Percentiles rank a stretch among this genome's conserved stretches.
These are phyloP conservation scores for Patella vulgata DNA, from an alignment of 1,140 invertebrate species.

Conservation along the genomic window DNA sequence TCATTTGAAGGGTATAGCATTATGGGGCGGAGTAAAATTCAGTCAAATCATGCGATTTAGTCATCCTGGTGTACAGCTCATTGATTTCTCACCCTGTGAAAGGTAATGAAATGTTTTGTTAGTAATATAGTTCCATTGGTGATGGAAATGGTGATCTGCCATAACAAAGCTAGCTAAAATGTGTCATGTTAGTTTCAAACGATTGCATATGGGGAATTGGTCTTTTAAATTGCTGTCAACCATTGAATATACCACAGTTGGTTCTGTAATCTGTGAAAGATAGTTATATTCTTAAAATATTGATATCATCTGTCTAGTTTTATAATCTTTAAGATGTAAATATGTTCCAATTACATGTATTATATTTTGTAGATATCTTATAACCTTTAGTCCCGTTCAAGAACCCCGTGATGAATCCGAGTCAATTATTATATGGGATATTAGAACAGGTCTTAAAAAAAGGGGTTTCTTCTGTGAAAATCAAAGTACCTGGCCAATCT, in stretches of 20 bases:
- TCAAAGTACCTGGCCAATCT: slow-evolving; percentile 85
- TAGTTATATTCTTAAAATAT: too few relatives aligned
- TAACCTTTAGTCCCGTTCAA: slow-evolving; percentile 86
- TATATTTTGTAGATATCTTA: slow-evolving; percentile 80
- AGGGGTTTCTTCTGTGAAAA: slow-evolving; percentile 88
- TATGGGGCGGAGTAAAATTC: slow-evolving; percentile 97
- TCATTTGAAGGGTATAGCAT: slow-evolving; percentile 91
- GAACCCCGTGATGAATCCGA: slow-evolving; percentile 71
- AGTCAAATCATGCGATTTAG: slow-evolving; percentile 90
- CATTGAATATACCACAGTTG: too few relatives aligned
- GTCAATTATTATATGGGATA: slow-evolving; percentile 81
- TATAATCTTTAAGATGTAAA: too few relatives aligned
- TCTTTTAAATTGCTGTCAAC: too few relatives aligned
- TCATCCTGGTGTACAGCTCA: slow-evolving; percentile 91
- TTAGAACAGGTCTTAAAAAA: slow-evolving; percentile 89
- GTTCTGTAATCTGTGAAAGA: too few relatives aligned
- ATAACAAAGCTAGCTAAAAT: neutral
- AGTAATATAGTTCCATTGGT: neutral
- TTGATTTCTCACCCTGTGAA: slow-evolving; percentile 98
- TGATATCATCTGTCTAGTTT: too few relatives aligned
- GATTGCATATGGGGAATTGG: too few relatives aligned
- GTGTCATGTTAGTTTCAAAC: too few relatives aligned
- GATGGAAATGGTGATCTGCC: too few relatives aligned
- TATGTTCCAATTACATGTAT: too few relatives aligned
- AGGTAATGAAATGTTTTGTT: too few relatives aligned